A percentile compares a stretch with the other conserved stretches of the same genome.
These are phyloP conservation scores for Corythoichthys intestinalis DNA, from an alignment of 2,113 vertebrate species.

Conservation along the genomic window DNA sequence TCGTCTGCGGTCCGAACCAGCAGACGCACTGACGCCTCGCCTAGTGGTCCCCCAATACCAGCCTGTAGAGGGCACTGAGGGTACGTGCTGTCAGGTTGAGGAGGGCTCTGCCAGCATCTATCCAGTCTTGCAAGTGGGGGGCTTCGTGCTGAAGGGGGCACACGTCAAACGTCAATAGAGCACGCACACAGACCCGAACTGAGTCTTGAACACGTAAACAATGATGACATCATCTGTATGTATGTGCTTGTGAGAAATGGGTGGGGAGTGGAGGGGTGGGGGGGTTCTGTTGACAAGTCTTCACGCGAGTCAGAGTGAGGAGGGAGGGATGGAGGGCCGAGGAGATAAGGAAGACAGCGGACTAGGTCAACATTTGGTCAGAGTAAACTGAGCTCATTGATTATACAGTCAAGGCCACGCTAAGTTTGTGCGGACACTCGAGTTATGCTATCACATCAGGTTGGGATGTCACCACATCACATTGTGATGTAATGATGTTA, in stretches of 20 bases:
- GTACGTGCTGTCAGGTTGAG: not conserved
- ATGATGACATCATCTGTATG: not conserved
- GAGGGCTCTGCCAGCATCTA: not conserved
- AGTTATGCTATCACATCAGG: too few relatives aligned
- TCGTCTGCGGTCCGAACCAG: not conserved
- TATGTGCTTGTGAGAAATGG: not conserved
- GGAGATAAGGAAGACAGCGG: not conserved
- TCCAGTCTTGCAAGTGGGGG: constrained; percentile 3
- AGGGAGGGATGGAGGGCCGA: not conserved
- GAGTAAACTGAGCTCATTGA: not conserved
- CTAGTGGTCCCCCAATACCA: not conserved
- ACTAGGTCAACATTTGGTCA: not conserved
- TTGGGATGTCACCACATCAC: too few relatives aligned
- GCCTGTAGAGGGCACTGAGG: constrained; percentile 7
- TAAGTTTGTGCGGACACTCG: not conserved
- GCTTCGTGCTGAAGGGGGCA: not conserved
- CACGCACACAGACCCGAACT: not conserved
- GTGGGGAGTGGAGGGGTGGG: not conserved
- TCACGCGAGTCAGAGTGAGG: not conserved
- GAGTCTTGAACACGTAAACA: not conserved
- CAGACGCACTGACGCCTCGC: not conserved
- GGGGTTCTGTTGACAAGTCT: not conserved
- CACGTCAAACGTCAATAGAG: not conserved
- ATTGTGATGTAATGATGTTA: too few relatives aligned
- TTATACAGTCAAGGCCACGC: not conserved